Conservation (phyloP, 2,888 invertebrate genomes). For the Mimas tiliae region DNA sequence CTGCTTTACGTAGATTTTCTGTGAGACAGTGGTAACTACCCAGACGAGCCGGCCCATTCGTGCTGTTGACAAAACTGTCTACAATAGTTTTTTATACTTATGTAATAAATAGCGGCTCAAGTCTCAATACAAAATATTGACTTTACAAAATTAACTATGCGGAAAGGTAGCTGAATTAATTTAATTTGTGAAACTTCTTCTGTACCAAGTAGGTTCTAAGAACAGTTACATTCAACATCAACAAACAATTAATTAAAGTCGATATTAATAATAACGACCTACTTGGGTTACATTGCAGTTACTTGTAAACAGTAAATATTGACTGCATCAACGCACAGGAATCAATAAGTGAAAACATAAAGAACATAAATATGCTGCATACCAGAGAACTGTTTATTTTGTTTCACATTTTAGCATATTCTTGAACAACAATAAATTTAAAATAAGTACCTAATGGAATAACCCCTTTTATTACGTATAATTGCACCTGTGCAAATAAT, state of each 20-base stretch:
- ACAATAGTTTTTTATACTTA: too few species aligned
- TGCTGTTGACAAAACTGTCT: too few species aligned
- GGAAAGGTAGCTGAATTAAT: too few species aligned
- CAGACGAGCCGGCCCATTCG: too few species aligned
- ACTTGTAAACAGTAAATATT: constrained; percentile 18
- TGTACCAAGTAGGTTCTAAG: not conserved
- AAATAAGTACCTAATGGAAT: constrained; percentile 11
- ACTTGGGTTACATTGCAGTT: not conserved
- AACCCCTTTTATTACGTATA: not conserved
- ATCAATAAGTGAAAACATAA: constrained; percentile 15
- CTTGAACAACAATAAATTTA: not conserved
- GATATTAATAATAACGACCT: not conserved
- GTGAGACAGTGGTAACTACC: too few species aligned
- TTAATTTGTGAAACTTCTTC: not conserved
- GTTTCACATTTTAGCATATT: not conserved
- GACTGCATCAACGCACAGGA: not conserved
- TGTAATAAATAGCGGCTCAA: too few species aligned
- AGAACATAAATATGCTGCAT: constrained; percentile 9
- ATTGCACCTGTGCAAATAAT: constrained; percentile 9
- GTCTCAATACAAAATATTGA: too few species aligned
- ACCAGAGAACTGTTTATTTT: constrained; percentile 8
- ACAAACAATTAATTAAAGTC: constrained; percentile 14
- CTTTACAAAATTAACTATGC: too few species aligned
- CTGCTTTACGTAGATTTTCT: too few species aligned
- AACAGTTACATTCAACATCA: not conserved